Evolutionary conservation across 2,113 vertebrate genomes (phyloP), one percentile per base, ranked within the genome.

Genomic region (Eulacestoma nigropectus): DNA sequence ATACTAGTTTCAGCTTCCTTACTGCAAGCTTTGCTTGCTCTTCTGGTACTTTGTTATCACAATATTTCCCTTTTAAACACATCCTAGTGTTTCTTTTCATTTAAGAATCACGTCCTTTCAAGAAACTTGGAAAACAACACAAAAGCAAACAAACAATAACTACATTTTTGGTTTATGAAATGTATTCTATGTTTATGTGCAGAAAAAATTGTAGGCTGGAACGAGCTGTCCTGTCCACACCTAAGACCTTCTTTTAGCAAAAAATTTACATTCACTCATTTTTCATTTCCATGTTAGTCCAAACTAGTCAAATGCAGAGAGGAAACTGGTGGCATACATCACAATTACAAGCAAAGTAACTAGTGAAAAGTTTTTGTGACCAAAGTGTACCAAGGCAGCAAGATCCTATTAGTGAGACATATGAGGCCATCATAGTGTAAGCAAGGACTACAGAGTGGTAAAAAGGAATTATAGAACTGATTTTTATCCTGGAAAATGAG

Each of bases 81-180:
- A 72, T 47, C 27, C 27, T 69, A 46, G 60, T 30, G 22, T 56
- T 95, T 78, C 73, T 89, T 95, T 35, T 82, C 29, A 37, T 78
- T 68, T 84, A 78, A 87, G 47, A 65, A 92, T 69, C 75, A 75
- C 3, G 5, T 84, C 23, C 11, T 90, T 73, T 64, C 33, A 72
- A 90, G 85, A 79, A 91, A 87, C 77, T 94, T 62, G 32, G 80
- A 94, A 87, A 64, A 87, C 80, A 90, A 52, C 35, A 64, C 74
- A 85, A 82, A 78, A 81, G 52, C 60, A 96, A 96, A 86, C 42
- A 94, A 94, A 90, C 59, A 92, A 81, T 82, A 78, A 0, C 67
- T 91, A 39, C 39, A 89, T 62, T 77, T 90, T 94, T 84, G 30
- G 37, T 91, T 92, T 89, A 75, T 72, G 73, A 95, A 93, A 94